phyloP scores from a whole-genome alignment of 2,888 invertebrate genomes.

The Cheilosia grossa region DNA sequence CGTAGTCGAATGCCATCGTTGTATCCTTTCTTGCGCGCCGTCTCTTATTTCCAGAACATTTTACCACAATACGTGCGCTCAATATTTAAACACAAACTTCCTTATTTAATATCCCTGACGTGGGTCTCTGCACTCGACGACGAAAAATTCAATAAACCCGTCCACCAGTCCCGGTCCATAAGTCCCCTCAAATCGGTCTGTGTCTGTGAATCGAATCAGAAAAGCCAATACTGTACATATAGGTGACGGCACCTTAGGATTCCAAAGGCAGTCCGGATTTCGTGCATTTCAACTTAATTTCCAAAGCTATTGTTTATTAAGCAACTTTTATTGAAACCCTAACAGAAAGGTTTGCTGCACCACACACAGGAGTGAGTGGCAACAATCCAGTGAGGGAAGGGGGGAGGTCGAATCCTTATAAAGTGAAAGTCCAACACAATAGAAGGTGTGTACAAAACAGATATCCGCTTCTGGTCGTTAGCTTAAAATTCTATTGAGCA shows the following conservation, averaged over 20 bases:
- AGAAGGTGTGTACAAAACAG: constrained; percentile 54
- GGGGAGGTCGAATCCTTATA: constrained; percentile 16
- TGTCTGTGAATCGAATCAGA: constrained; percentile 49
- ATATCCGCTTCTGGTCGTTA: constrained; percentile 57
- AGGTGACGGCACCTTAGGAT: constrained; percentile 24
- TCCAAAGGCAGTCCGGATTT: constrained; percentile 36
- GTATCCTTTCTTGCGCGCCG: not conserved
- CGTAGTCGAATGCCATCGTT: constrained; percentile 30
- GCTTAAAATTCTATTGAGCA: constrained; percentile 37
- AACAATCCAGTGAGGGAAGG: not conserved
- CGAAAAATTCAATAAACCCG: constrained; percentile 50
- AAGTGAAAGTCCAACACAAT: constrained; percentile 28
- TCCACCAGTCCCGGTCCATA: constrained; percentile 4
- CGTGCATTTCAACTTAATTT: constrained; percentile 62
- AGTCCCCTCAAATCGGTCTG: not conserved
- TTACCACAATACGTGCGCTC: constrained; percentile 63
- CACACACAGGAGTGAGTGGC: not conserved
- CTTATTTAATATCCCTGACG: constrained; percentile 63
- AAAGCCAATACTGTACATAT: constrained; percentile 43
- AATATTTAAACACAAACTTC: constrained; percentile 56
- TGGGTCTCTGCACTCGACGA: constrained; percentile 30
- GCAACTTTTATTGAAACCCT: constrained; percentile 47
- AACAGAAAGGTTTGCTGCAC: constrained; percentile 13
- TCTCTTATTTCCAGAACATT: constrained; percentile 48
- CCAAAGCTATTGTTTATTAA: constrained; percentile 62